phyloP scores from a whole-genome alignment of 2,888 invertebrate species.

The Lacanobia wlatinum region DNA sequence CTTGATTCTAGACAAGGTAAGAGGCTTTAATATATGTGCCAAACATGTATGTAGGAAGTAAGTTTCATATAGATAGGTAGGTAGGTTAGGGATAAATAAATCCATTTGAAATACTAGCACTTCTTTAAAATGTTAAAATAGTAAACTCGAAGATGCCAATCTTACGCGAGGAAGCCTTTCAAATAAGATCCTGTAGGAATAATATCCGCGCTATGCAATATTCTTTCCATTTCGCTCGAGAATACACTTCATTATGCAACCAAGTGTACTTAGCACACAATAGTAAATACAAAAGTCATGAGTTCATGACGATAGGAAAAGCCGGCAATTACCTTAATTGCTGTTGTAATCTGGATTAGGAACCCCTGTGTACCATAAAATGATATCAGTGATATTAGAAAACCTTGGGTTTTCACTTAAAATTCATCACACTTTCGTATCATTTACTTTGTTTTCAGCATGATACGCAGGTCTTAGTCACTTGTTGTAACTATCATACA shows the following conservation, averaged over 20 bases:
- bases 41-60: too few relatives aligned
- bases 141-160: conserved; percentile 6
- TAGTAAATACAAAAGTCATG: conserved; percentile 40
- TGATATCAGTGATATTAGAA: conserved; percentile 9
- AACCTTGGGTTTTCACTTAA: conserved; percentile 41
- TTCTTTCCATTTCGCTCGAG: conserved; percentile 20
- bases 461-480: conserved; percentile 5
- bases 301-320: conserved; percentile 37
- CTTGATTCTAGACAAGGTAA: too few relatives aligned
- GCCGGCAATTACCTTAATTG: conserved; percentile 36
- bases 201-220: conserved; percentile 52
- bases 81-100: not conserved
- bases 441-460: not conserved
- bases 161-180: conserved; percentile 40
- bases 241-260: conserved; percentile 15
- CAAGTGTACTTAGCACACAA: conserved; percentile 18
- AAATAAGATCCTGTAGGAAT: conserved; percentile 55
- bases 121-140: not conserved
- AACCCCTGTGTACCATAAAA: conserved; percentile 26
- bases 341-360: conserved; percentile 38
- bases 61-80: too few relatives aligned
- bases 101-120: not conserved
- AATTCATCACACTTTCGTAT: conserved; percentile 8
- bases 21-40: too few relatives aligned
- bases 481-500: conserved; percentile 3